Conservation (phyloP, 2,888 invertebrate species). For the Stenodema calcarata region DNA sequence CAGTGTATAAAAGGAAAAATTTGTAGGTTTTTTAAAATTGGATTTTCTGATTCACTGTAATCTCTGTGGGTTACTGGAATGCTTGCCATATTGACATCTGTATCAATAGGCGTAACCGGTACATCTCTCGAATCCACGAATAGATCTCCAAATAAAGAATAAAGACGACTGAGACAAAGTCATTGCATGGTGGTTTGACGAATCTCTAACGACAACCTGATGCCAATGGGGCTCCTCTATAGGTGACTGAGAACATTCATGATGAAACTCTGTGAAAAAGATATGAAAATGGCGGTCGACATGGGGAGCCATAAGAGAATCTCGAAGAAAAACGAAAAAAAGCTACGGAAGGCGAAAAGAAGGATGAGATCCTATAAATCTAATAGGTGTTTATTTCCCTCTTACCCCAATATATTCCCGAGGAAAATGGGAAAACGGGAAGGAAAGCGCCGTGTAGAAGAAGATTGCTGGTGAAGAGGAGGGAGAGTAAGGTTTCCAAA, state of each 20-base stretch:
- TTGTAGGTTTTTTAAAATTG: too few species aligned
- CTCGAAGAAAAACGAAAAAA: neutral
- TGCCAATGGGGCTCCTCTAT: neutral
- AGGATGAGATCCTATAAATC: conserved; percentile 48
- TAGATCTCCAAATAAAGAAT: too few species aligned
- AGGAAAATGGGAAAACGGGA: conserved; percentile 1
- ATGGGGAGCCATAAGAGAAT: neutral
- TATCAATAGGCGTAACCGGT: too few species aligned
- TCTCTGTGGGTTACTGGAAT: too few species aligned
- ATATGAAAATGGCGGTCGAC: neutral
- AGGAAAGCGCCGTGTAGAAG: neutral
- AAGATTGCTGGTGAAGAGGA: conserved; percentile 9
- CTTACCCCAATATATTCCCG: conserved; percentile 45
- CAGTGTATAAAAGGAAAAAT: too few species aligned
- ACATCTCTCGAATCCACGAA: too few species aligned
- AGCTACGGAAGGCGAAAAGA: neutral
- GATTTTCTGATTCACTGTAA: too few species aligned
- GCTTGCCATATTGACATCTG: too few species aligned
- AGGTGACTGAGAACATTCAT: neutral
- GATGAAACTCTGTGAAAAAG: neutral
- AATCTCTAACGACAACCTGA: too few species aligned
- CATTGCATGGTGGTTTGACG: too few species aligned
- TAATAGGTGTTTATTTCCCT: conserved; percentile 48
- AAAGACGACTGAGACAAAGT: too few species aligned
- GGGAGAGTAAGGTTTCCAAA: neutral